Conservation (phyloP, 2,888 invertebrate genomes). For the Cylloceria caligata region DNA sequence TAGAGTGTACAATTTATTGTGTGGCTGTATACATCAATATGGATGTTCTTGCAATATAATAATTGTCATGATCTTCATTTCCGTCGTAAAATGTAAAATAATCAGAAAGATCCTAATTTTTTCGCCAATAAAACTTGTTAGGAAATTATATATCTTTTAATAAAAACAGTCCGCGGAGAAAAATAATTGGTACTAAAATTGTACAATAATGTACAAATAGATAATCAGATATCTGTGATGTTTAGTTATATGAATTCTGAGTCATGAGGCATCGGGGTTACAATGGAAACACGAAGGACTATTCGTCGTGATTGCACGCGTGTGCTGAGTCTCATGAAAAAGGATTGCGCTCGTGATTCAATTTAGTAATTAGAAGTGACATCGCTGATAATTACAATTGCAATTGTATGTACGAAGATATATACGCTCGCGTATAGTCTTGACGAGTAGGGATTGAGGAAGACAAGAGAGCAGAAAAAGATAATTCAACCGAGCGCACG, state of each 20-base stretch:
- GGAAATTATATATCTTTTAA: neutral
- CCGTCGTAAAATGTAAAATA: neutral
- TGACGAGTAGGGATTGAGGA: conserved; percentile 13
- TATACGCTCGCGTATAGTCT: conserved; percentile 8
- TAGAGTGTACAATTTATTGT: conserved; percentile 45
- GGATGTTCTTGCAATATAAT: neutral
- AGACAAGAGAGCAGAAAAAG: conserved; percentile 30
- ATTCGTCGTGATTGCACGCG: conserved; percentile 9
- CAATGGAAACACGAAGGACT: neutral
- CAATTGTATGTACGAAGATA: conserved; percentile 72
- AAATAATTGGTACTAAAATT: neutral
- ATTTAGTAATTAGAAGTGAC: conserved; percentile 83
- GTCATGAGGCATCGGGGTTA: neutral
- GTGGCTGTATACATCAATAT: conserved; percentile 28
- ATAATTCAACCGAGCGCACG: conserved; percentile 47
- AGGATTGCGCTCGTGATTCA: conserved; percentile 72
- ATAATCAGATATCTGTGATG: neutral
- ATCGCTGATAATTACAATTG: conserved; percentile 82
- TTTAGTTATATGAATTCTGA: neutral
- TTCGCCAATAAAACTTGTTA: neutral
- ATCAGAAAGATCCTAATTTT: neutral
- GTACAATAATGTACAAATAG: neutral
- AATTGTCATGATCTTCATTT: conserved; percentile 2
- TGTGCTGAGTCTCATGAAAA: conserved; percentile 29
- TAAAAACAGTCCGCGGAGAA: neutral